Evolutionary conservation across 1,140 invertebrate species (phyloP).

Genomic region (Archegozetes longisetosus): DNA sequence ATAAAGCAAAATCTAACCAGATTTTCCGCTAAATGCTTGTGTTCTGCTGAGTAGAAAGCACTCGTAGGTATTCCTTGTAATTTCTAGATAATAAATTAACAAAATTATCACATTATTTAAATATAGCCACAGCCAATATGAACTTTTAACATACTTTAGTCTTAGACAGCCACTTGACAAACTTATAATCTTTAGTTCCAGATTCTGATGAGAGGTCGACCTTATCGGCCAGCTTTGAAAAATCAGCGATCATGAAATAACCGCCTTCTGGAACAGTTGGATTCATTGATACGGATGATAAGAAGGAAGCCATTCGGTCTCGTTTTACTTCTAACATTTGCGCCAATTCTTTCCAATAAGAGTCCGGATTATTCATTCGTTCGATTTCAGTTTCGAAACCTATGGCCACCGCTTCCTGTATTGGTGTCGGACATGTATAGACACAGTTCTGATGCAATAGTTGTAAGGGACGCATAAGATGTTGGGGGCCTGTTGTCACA

Average conservation of each 20-base stretch:
- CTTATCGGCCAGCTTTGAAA: conserved; percentile 43
- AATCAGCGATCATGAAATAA: conserved; percentile 92
- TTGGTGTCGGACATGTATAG: conserved; percentile 73
- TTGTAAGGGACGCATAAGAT: conserved; percentile 60
- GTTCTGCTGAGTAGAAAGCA: conserved; percentile 68
- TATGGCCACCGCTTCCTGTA: conserved; percentile 74
- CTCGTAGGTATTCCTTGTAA: conserved; percentile 82
- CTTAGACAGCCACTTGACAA: conserved; percentile 87
- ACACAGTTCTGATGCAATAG: conserved; percentile 86
- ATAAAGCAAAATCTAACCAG: conserved; percentile 44
- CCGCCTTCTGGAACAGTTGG: conserved; percentile 88
- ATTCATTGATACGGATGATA: conserved; percentile 57
- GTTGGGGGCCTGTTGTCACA: conserved; percentile 45
- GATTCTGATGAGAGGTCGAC: conserved; percentile 16
- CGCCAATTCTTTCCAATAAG: conserved; percentile 66
- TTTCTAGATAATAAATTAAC: conserved; percentile 34
- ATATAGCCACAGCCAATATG: background rate
- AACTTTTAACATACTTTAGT: conserved; percentile 40
- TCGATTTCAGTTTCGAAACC: conserved; percentile 72
- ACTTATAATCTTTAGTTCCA: conserved; percentile 61
- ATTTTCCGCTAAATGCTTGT: conserved; percentile 72
- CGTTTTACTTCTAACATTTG: conserved; percentile 63
- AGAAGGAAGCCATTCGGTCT: conserved; percentile 51
- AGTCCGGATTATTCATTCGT: conserved; percentile 50
- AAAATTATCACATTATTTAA: background rate